Conservation (phyloP, 2,113 vertebrate genomes). For the Eudorcas thomsonii region DNA sequence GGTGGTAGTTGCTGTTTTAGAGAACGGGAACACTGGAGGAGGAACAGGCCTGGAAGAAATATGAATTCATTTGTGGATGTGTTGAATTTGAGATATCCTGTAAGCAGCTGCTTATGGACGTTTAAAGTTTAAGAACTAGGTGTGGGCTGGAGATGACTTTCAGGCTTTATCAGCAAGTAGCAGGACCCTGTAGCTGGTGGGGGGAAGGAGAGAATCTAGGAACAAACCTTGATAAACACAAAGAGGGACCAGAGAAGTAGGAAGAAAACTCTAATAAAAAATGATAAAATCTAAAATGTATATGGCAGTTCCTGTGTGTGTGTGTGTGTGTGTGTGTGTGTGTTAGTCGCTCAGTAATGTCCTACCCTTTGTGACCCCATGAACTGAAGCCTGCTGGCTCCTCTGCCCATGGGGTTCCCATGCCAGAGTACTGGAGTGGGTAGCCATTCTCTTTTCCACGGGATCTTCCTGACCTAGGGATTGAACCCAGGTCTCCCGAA, state of each 20-base stretch:
- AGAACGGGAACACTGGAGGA: conserved; percentile 10
- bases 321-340: neutral
- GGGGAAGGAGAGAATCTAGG: neutral
- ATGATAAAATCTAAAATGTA: neutral
- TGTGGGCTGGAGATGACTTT: neutral
- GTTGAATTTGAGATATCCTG: neutral
- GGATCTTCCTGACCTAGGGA: neutral
- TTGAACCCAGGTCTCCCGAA: neutral
- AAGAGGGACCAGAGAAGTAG: neutral
- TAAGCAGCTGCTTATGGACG: neutral
- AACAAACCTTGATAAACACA: neutral
- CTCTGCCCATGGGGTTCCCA: neutral
- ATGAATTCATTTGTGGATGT: neutral
- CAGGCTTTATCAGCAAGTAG: neutral
- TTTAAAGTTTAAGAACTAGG: neutral
- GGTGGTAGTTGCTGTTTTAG: neutral
- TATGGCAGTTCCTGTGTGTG: neutral
- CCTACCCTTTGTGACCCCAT: neutral
- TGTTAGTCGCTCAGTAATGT: neutral
- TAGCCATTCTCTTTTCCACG: neutral
- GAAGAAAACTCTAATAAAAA: neutral
- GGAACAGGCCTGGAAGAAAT: neutral
- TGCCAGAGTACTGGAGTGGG: neutral
- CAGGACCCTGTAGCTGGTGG: neutral
- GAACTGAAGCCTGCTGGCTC: neutral